Percentiles rank a stretch among this genome's conserved stretches.
Conservation (phyloP, 2,113 vertebrate genomes). For the human region DNA sequence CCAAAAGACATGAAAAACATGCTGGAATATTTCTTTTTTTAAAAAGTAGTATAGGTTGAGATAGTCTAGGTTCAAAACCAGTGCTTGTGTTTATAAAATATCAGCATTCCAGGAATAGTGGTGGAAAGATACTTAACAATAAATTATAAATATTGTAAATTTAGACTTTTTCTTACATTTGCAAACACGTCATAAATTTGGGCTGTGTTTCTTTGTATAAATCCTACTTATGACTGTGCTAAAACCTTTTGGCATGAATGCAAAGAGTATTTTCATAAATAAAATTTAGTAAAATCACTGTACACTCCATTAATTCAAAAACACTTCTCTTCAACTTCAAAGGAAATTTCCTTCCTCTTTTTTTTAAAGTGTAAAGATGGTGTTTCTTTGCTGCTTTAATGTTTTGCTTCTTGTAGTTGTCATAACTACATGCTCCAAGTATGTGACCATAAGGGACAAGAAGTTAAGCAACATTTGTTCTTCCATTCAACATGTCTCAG, state of each 20-base stretch:
- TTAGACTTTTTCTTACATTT: conserved; percentile 77
- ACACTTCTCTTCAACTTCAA: conserved; percentile 86
- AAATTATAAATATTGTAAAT: conserved; percentile 79
- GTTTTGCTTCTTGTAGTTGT: conserved; percentile 86
- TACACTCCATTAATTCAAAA: conserved; percentile 87
- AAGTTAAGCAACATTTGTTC: background rate
- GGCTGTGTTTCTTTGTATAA: conserved; percentile 76
- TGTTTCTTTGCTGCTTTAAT: conserved; percentile 82
- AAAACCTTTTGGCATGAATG: conserved; percentile 78
- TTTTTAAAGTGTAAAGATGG: conserved; percentile 71
- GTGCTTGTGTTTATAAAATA: conserved; percentile 71
- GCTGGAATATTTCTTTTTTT: conserved; percentile 55
- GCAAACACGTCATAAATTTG: conserved; percentile 87
- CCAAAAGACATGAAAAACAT: conserved; percentile 54
- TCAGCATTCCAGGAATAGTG: conserved; percentile 82
- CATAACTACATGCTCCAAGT: conserved; percentile 83
- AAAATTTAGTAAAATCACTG: conserved; percentile 85
- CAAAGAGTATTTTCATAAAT: conserved; percentile 85
- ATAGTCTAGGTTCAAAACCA: conserved; percentile 56
- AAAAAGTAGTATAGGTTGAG: conserved; percentile 48
- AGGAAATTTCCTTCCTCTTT: conserved; percentile 65
- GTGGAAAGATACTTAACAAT: conserved; percentile 70
- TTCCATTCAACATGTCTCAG: conserved; percentile 22
- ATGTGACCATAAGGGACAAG: conserved; percentile 54
- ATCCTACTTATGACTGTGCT: conserved; percentile 77